Conservation (phyloP, 1,140 invertebrate genomes). For the Ditylenchus dipsaci region DNA sequence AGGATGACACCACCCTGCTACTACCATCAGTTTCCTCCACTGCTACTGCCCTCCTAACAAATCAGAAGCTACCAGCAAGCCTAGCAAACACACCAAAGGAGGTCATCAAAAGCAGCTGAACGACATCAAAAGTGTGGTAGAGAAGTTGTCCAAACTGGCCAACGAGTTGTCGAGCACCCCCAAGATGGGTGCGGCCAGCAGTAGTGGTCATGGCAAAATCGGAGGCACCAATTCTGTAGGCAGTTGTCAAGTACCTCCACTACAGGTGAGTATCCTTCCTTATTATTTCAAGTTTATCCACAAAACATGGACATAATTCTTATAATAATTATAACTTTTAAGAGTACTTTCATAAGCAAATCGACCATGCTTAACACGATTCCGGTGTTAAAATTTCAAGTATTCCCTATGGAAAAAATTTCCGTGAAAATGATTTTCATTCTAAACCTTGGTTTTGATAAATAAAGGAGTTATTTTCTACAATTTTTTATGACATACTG, state of each 20-base stretch:
- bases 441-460: no score
- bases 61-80: not conserved
- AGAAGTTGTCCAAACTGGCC: conserved; percentile 29
- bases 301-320: not conserved
- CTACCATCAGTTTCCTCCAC: not conserved
- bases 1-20: not conserved
- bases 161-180: conserved; percentile 25
- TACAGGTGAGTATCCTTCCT: not conserved
- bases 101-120: conserved; percentile 19
- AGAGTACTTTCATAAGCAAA: no score
- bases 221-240: not conserved
- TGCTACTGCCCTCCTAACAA: not conserved
- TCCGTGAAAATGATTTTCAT: no score
- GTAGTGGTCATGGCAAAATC: not conserved
- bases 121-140: conserved; percentile 31
- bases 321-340: not conserved
- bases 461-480: no score
- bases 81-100: not conserved
- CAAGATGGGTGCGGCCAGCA: conserved; percentile 3
- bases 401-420: no score
- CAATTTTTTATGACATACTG: no score
- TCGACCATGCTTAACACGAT: no score
- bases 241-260: not conserved
- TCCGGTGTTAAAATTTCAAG: no score
- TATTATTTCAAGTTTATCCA: no score